Evolutionary conservation across 1,140 invertebrate species (phyloP), one percentile per base, ranked within the genome.

Genomic region (Drosophila orena): DNA sequence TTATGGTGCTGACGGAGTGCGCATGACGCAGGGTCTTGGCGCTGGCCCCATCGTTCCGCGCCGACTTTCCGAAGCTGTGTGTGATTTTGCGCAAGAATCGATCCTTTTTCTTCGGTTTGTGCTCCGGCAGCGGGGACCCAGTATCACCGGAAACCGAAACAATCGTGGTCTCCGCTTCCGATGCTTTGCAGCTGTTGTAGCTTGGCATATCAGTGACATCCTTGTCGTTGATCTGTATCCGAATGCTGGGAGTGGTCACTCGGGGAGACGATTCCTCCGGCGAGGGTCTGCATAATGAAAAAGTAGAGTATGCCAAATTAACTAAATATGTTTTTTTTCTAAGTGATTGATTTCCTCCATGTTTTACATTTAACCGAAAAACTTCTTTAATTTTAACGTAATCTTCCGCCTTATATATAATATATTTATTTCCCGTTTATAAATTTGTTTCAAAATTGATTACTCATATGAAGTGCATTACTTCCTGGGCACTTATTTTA

Each of bases 241-340:
- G 78, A 40, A 85, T 80, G 38, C 78, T 90, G 17, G 81, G 83
- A 12, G 88, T 77, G n/a, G 81, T 90, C 12, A 88, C 84, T 2
- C 69, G 44, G 0, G 62, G 40, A 10, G 38, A 34, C 2, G 65
- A 22, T 47, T 86, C 81, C 11, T 77, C 59, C 12, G 81, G 43
- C 7, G 74, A 77, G 24, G 78, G 62, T 22, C 81, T 85, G 15
- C 17, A 42, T 2, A 4, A 14, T 10, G n/a, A 22, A 10, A 3
- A 2, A 2, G 0, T 14, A 7, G n/a, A 22, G 6, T 8, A 40
- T 57, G 35, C n/a, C 30, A 0, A n/a, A 11, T 6, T 14, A 6
- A 15, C 22, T 17, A 10, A 30, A 6, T 14, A 22, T 14, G 12
- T 27, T 47, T 7, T 27, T 47, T 7, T 3, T n/a, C 7, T 4